Evolutionary conservation across 2,797 vertebrate genomes (phyloP).

Genomic region (Tamandua tetradactyla): DNA sequence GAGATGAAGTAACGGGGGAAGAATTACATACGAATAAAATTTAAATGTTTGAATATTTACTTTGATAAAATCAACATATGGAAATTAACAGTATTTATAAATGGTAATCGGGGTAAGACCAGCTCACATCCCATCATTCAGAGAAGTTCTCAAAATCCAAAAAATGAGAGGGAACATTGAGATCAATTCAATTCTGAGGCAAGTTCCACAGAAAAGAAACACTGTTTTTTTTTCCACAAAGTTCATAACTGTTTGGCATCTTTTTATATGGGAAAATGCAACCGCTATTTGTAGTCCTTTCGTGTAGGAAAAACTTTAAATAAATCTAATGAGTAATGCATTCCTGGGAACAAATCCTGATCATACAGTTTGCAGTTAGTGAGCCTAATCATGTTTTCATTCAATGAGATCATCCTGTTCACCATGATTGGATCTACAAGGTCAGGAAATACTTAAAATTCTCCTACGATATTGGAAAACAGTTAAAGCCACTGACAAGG

Average conservation of each 20-base stretch:
- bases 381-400: neutral
- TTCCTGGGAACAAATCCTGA: neutral
- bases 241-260: neutral
- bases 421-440: neutral
- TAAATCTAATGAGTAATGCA: neutral
- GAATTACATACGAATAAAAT: neutral
- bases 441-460: neutral
- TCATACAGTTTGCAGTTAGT: neutral
- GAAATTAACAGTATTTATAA: neutral
- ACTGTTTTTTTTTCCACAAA: neutral
- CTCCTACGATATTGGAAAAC: neutral
- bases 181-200: neutral
- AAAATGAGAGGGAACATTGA: neutral
- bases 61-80: neutral
- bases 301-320: neutral
- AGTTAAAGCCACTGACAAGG: too few relatives aligned
- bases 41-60: too few relatives aligned
- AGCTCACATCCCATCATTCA: neutral
- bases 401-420: neutral
- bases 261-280: neutral
- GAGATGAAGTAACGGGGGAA: neutral
- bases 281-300: neutral
- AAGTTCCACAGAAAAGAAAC: neutral
- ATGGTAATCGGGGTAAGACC: neutral
- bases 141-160: neutral